Evolutionary conservation across 2,888 invertebrate species (phyloP).

Genomic region (Oeneis ivallda): DNA sequence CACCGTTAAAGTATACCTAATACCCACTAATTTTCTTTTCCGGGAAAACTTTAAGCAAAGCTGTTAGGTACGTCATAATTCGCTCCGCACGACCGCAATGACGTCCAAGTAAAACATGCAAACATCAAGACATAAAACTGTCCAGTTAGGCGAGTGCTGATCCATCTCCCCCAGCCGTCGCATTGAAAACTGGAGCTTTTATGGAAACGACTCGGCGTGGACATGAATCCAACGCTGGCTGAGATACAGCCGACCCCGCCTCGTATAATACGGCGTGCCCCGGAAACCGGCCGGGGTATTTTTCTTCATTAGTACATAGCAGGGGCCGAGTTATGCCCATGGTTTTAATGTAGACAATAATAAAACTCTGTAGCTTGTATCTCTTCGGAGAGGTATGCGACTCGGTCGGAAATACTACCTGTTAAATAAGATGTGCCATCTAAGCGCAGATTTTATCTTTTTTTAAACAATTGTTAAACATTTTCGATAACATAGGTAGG

Average conservation of each 20-base stretch:
- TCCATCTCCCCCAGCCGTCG: constrained; percentile 23
- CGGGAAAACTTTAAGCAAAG: too few relatives aligned
- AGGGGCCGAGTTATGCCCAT: not conserved
- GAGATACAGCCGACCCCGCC: not conserved
- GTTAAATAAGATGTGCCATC: not conserved
- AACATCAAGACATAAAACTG: constrained; percentile 23
- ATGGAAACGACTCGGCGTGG: not conserved
- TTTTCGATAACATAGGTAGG: too few relatives aligned
- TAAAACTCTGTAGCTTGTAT: not conserved
- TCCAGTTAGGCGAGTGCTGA: constrained; percentile 12
- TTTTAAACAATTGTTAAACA: not conserved
- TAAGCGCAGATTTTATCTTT: not conserved
- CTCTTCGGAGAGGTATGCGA: not conserved
- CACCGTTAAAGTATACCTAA: too few relatives aligned
- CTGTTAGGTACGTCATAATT: too few relatives aligned
- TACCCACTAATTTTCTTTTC: too few relatives aligned
- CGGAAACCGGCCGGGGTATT: constrained; percentile 1
- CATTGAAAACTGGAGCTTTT: constrained; percentile 17
- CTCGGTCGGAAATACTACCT: constrained; percentile 1
- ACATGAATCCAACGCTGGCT: not conserved
- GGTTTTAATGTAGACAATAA: not conserved
- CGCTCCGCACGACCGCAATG: not conserved
- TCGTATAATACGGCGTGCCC: not conserved
- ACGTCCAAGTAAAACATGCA: constrained; percentile 9
- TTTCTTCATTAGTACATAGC: constrained; percentile 25